Evolutionary conservation across 1,140 invertebrate species (phyloP), one percentile per base, ranked within the genome.

Genomic region (Vanessa atalanta): DNA sequence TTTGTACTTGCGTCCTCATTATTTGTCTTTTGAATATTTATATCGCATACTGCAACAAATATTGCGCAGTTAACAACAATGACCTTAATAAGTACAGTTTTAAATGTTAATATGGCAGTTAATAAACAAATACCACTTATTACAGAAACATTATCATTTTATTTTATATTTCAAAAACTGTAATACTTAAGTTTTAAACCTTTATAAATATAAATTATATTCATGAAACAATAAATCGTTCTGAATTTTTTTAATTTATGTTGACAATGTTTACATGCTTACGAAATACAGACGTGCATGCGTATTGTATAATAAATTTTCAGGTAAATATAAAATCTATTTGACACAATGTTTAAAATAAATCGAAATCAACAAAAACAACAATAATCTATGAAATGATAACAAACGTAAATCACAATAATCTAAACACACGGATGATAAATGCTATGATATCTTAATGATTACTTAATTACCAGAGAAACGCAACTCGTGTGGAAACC

Each of bases 341-440:
- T 60, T 64, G 43, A 6, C 8, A 51, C 20, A 48, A 53, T 37
- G 43, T 15, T 15, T 61, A 15, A 61, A 37, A n/a, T 8, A 61
- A 61, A 37, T 15, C 5, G 31, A 61, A 37, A 61, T 11, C 20
- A 23, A 61, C 16, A 68, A 57, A 68, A 68, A 55, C 50, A 68
- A 68, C 53, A 14, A 55, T 68, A 68, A 55, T 55, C n/a, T 55
- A 55, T 68, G 8, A 68, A 68, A 55, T 55, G 8, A 55, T 68
- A 68, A 68, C 65, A 55, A 68, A 55, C n/a, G 50, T 68, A 68
- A 43, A 43, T 43, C 20, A 20, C n/a, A 68, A 55, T 12, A 53
- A n/a, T 43, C 7, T 5, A 43, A 43, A 43, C 48, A 43, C 50
- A 20, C 20, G 55, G 8, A 26, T 13, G 23, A 23, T 12, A 23